Evolutionary conservation across 2,113 vertebrate species (phyloP).

Genomic region (Azemiops feae): DNA sequence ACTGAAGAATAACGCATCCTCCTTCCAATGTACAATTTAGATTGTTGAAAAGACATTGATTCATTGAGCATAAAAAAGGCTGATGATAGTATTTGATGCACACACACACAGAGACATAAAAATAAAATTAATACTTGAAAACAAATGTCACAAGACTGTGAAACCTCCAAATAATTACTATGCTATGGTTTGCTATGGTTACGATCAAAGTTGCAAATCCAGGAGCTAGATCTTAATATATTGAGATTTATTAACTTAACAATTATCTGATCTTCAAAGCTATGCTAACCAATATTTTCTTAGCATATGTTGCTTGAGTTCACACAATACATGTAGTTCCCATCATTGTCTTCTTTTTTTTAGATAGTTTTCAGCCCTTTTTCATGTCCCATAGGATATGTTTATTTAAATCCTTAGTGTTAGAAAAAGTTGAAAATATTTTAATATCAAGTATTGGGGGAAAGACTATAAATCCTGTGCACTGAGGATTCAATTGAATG

Average conservation of each 20-base stretch:
- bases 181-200: not conserved
- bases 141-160: not conserved
- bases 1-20: not conserved
- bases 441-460: not conserved
- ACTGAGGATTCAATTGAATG: not conserved
- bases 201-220: not conserved
- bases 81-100: not conserved
- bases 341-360: not conserved
- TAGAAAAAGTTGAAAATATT: not conserved
- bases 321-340: not conserved
- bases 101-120: not conserved
- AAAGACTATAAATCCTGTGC: not conserved
- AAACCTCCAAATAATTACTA: not conserved
- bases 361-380: not conserved
- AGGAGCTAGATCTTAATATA: not conserved
- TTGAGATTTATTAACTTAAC: not conserved
- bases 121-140: not conserved
- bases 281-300: not conserved
- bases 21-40: not conserved
- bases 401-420: not conserved
- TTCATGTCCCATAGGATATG: not conserved
- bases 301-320: not conserved
- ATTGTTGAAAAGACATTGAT: not conserved
- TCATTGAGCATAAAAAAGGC: not conserved
- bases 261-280: not conserved